Evolutionary conservation across 1,140 invertebrate genomes (phyloP).

Genomic region (Ephestia elutella): DNA sequence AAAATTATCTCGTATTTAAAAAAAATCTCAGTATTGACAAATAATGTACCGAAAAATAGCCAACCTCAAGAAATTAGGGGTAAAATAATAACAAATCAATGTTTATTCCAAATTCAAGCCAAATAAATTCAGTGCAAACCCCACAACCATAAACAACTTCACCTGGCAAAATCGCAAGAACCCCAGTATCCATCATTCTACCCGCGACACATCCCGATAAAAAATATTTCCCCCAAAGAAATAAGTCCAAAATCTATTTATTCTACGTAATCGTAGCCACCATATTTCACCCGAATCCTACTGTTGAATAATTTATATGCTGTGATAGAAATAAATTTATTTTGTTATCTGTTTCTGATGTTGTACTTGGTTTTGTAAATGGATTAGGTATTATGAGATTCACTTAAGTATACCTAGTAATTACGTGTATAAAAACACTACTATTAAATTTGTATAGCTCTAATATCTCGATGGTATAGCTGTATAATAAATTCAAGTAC

Average conservation of each 20-base stretch:
- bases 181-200: slow-evolving; percentile 16
- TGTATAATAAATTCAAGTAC: no score
- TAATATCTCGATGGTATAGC: no score
- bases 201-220: slow-evolving; percentile 7
- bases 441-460: no score
- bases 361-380: background rate
- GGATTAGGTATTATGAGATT: background rate
- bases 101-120: background rate
- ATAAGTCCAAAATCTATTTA: slow-evolving; percentile 24
- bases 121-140: slow-evolving; percentile 7
- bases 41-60: no score
- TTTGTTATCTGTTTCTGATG: slow-evolving; percentile 24
- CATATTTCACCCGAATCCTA: slow-evolving; percentile 30
- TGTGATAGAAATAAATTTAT: slow-evolving; percentile 36
- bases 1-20: no score
- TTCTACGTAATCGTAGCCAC: slow-evolving; percentile 25
- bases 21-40: no score
- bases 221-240: slow-evolving; percentile 6
- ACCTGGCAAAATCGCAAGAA: slow-evolving; percentile 1
- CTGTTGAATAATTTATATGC: slow-evolving; percentile 40
- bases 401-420: background rate
- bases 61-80: no score
- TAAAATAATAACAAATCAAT: background rate
- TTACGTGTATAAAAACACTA: no score
- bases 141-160: background rate